phyloP scores from a whole-genome alignment of 2,888 invertebrate species.

The Brachyptera putata region DNA sequence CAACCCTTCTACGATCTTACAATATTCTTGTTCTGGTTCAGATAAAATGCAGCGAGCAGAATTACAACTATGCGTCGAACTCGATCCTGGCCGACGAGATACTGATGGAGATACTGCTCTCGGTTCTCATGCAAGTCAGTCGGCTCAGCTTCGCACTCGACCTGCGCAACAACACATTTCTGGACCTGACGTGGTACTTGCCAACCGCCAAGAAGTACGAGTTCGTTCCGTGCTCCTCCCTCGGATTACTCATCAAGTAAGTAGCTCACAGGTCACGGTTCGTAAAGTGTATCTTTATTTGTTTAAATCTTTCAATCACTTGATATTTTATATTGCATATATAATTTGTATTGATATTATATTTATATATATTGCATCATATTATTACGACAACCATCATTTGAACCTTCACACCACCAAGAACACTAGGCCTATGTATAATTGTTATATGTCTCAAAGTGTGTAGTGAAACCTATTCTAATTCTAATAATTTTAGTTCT shows the following conservation, averaged over 20 bases:
- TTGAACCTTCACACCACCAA: too few relatives aligned
- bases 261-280: constrained; percentile 30
- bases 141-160: constrained; percentile 51
- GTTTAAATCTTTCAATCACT: not conserved
- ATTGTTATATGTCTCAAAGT: too few relatives aligned
- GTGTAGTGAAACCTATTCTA: too few relatives aligned
- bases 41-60: not conserved
- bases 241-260: constrained; percentile 59
- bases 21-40: too few relatives aligned
- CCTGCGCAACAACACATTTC: constrained; percentile 54
- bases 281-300: not conserved
- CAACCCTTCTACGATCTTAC: too few relatives aligned
- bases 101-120: constrained; percentile 54
- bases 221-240: constrained; percentile 57
- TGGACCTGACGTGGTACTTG: constrained; percentile 60
- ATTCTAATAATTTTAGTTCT: too few relatives aligned
- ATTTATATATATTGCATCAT: too few relatives aligned
- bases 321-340: too few relatives aligned
- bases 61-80: not conserved
- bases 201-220: constrained; percentile 53
- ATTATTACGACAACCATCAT: too few relatives aligned
- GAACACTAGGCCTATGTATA: too few relatives aligned
- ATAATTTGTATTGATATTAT: too few relatives aligned
- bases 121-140: constrained; percentile 52
- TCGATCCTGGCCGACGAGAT: constrained; percentile 59